Evolutionary conservation across 2,888 invertebrate species (phyloP).

Genomic region (Polyommatus iphigenia): DNA sequence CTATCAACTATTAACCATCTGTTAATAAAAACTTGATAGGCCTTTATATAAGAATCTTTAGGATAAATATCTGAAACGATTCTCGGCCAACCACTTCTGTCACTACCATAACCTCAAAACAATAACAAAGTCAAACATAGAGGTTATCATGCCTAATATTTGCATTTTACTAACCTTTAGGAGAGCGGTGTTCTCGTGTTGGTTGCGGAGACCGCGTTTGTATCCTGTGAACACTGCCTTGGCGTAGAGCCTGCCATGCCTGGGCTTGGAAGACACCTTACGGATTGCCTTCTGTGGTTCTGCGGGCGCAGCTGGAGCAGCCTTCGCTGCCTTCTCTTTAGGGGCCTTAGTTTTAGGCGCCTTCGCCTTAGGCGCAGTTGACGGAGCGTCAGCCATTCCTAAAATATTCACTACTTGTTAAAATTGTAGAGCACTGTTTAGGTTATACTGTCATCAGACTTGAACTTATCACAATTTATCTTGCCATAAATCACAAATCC

Average conservation of each 20-base stretch:
- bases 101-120: constrained; percentile 35
- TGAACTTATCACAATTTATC: constrained; percentile 62
- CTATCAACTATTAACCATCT: too few species aligned
- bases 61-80: neutral
- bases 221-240: constrained; percentile 98
- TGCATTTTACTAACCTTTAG: constrained; percentile 82
- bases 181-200: constrained; percentile 97
- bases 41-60: neutral
- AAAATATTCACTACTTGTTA: constrained; percentile 54
- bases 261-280: constrained; percentile 73
- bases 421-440: constrained; percentile 46
- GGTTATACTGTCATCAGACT: constrained; percentile 74
- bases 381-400: constrained; percentile 83
- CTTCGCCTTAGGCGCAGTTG: constrained; percentile 78
- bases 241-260: constrained; percentile 95
- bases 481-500: constrained; percentile 50
- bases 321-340: constrained; percentile 79
- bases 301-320: constrained; percentile 77
- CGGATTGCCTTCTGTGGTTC: constrained; percentile 75
- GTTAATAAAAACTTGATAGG: neutral
- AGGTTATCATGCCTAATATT: neutral
- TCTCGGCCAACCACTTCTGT: neutral
- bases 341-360: constrained; percentile 80
- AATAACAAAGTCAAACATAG: constrained; percentile 21
- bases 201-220: constrained; percentile 97